Base-by-base conservation (phyloP, 2,888 invertebrate genomes). In the Peribatodes rhomboidaria region DNA sequence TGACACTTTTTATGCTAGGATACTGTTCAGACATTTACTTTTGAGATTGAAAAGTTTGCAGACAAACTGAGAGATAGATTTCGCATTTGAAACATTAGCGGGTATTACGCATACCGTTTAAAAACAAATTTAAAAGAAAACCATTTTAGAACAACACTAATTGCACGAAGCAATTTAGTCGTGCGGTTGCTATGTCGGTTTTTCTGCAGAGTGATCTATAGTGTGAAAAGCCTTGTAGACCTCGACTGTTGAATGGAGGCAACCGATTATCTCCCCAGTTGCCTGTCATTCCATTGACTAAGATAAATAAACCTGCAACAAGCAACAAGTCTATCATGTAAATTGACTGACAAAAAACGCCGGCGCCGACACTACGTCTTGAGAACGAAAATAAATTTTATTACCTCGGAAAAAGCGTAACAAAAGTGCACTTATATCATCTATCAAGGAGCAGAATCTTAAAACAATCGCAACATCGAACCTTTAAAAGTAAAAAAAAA, bases 381-480 rank as follows among this genome's bases (percentile, higher is more conserved):
- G 54, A 42, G 53, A 20, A 33, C 63, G 63, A 72, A 65, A 68
- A 65, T 61, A 53, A n/a, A 56, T 62, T 58, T 65, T 65, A 67
- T 67, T 63, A 65, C 53, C 47, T 53, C 49, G 53, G 57, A 70
- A 68, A 68, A 68, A 68, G 60, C 58, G 49, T 60, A 61, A 68
- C 67, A 68, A 69, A 69, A 66, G 55, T 57, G 41, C 58, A 60
- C 67, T 67, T 71, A 69, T 61, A 70, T 72, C 68, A 72, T 67
- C 63, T 78, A 81, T 77, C 73, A 77, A 73, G 71, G 74, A 70
- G 67, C 72, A 78, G 77, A 76, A 74, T 76, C 74, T 73, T 69
- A 74, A 77, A 68, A 71, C 85, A 85, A 85, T 85, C 80, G 82
- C 73, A 71, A 79, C 74, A 68, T 71, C 68, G 69, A 74, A 77